Percentiles rank a stretch among this genome's conserved stretches.
Evolutionary conservation across 2,797 vertebrate genomes (phyloP).

Genomic region (Micrastur ruficollis): DNA sequence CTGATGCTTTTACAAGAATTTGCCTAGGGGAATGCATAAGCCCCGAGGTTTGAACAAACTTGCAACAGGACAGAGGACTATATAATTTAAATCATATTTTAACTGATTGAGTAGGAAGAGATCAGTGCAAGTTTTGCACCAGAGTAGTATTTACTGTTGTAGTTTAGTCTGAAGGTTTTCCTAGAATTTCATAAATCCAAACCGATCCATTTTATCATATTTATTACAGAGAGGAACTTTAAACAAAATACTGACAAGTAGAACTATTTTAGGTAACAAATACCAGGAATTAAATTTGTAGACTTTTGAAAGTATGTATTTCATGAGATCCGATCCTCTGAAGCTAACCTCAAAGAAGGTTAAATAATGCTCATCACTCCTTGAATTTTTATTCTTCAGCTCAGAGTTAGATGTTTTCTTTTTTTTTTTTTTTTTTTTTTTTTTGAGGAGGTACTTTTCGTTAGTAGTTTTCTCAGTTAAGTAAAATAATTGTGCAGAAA

Average conservation of each 20-base stretch:
- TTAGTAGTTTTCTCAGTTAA: not conserved
- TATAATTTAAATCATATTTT: not conserved
- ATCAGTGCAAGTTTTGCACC: not conserved
- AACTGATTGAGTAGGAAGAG: not conserved
- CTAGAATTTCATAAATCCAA: not conserved
- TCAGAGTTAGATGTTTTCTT: not conserved
- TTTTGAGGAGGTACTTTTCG: not conserved
- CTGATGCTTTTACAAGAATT: not conserved
- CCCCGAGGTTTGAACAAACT: not conserved
- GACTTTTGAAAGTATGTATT: not conserved
- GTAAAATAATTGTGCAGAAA: not conserved
- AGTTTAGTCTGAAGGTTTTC: not conserved
- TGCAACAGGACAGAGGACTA: not conserved
- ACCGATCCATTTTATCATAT: not conserved
- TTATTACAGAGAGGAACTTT: not conserved
- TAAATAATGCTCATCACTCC: not conserved
- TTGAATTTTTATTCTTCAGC: not conserved
- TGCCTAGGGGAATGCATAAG: not conserved
- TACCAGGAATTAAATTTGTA: not conserved
- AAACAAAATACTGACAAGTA: not conserved
- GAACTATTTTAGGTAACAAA: not conserved
- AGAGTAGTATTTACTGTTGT: not conserved
- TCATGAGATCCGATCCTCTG: not conserved
- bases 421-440: not conserved
- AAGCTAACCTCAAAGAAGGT: not conserved